These are phyloP conservation scores for Monomorium pharaonis DNA, from an alignment of 1,140 invertebrate species.

Conservation along the genomic window DNA sequence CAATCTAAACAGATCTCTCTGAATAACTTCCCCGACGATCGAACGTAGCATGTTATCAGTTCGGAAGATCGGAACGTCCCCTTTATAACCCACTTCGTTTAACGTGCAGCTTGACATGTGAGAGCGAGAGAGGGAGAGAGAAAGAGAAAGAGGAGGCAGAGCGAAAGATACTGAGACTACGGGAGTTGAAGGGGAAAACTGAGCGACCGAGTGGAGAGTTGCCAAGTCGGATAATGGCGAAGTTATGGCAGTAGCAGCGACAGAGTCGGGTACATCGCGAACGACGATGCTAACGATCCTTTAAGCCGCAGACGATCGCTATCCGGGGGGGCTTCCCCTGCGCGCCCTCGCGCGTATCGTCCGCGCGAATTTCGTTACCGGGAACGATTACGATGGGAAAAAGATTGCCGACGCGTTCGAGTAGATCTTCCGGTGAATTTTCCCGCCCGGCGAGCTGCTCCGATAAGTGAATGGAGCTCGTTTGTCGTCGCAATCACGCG, in stretches of 20 bases:
- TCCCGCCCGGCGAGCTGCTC: background rate
- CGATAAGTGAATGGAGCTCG: slow-evolving; percentile 39
- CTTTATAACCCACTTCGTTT: slow-evolving; percentile 47
- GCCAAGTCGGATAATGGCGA: slow-evolving; percentile 78
- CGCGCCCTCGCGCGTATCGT: slow-evolving; percentile 16
- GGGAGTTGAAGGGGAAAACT: slow-evolving; percentile 2
- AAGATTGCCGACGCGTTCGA: slow-evolving; percentile 44
- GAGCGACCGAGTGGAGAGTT: slow-evolving; percentile 68
- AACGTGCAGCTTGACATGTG: slow-evolving; percentile 20
- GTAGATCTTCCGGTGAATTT: slow-evolving; percentile 41
- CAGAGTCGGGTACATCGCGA: slow-evolving; percentile 52
- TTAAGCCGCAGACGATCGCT: slow-evolving; percentile 64
- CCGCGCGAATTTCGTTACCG: slow-evolving; percentile 24
- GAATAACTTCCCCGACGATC: slow-evolving; percentile 10
- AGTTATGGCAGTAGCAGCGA: slow-evolving; percentile 74
- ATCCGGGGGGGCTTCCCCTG: background rate
- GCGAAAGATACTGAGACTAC: background rate
- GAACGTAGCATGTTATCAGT: slow-evolving; percentile 24
- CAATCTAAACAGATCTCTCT: background rate
- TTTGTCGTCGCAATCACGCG: slow-evolving; percentile 42
- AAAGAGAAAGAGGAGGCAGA: background rate
- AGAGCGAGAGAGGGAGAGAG: background rate
- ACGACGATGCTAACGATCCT: slow-evolving; percentile 74
- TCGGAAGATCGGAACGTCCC: background rate
- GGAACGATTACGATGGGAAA: slow-evolving; percentile 18